phyloP scores from a whole-genome alignment of 2,888 invertebrate species.

The Microplitis manilae region DNA sequence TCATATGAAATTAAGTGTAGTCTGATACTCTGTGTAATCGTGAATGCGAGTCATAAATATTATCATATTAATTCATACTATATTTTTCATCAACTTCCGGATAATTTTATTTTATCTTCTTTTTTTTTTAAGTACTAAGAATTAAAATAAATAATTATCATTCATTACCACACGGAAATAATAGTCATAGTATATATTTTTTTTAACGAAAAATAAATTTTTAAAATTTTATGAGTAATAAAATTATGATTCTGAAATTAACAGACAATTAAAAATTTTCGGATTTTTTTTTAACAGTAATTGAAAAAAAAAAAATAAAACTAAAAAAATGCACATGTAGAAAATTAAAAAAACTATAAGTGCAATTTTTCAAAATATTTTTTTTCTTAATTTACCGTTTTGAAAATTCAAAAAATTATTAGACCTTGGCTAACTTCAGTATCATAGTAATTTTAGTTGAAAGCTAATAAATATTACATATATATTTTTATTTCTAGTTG shows the following conservation, averaged over 20 bases:
- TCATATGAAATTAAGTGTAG: neutral
- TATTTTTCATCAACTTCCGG: constrained; percentile 7
- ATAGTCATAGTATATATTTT: neutral
- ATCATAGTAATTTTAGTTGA: neutral
- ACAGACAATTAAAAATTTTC: too few relatives aligned
- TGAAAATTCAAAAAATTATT: too few relatives aligned
- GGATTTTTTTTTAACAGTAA: too few relatives aligned
- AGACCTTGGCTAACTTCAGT: too few relatives aligned
- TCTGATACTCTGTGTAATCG: constrained; percentile 1
- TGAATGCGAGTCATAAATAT: neutral
- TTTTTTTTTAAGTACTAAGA: neutral
- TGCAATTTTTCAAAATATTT: neutral
- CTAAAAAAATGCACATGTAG: too few relatives aligned
- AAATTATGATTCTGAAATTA: neutral
- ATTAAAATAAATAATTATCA: neutral
- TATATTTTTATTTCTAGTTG: constrained; percentile 75
- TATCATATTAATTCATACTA: neutral
- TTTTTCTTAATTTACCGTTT: neutral
- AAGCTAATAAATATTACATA: neutral
- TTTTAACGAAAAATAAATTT: neutral
- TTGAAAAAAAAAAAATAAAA: too few relatives aligned
- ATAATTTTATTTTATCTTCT: constrained; percentile 5
- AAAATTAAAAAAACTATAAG: too few relatives aligned
- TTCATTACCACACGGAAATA: neutral
- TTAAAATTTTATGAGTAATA: neutral